Percentiles rank a stretch among this genome's conserved stretches.
Evolutionary conservation across 2,888 invertebrate genomes (phyloP).

Genomic region (Sthenelais limicola): DNA sequence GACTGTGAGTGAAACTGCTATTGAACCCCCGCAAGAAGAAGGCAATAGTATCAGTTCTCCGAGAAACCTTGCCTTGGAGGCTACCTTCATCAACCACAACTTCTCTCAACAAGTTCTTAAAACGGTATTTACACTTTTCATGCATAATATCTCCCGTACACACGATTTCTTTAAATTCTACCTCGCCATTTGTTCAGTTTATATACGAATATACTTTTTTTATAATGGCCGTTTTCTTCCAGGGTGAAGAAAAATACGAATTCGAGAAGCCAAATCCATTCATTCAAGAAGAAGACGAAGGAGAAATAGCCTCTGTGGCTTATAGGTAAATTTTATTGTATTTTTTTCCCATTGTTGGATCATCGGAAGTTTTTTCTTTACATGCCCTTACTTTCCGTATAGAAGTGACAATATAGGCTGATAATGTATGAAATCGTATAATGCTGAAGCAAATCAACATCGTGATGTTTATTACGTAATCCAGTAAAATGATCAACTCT

Average conservation of each 20-base stretch:
- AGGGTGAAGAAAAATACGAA: constrained; percentile 85
- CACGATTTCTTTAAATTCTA: constrained; percentile 10
- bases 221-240: constrained; percentile 32
- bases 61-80: constrained; percentile 94
- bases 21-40: constrained; percentile 97
- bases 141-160: no score
- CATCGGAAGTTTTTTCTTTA: neutral
- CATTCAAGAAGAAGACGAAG: constrained; percentile 84
- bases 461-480: no score
- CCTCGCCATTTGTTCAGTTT: constrained; percentile 23
- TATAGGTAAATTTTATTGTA: constrained; percentile 80
- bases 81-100: constrained; percentile 99
- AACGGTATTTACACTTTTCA: constrained; percentile 72
- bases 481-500: no score
- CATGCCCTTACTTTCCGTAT: no score
- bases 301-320: constrained; percentile 94
- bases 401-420: no score
- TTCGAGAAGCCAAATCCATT: constrained; percentile 95
- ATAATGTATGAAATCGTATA: no score
- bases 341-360: neutral
- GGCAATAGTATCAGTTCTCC: constrained; percentile 95
- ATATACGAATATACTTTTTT: neutral
- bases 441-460: no score
- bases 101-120: constrained; percentile 95
- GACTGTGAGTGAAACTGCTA: constrained; percentile 98